Percentiles rank a stretch among this genome's conserved stretches.
Conservation (phyloP, 2,888 invertebrate species). For the Pardosa pseudoannulata region DNA sequence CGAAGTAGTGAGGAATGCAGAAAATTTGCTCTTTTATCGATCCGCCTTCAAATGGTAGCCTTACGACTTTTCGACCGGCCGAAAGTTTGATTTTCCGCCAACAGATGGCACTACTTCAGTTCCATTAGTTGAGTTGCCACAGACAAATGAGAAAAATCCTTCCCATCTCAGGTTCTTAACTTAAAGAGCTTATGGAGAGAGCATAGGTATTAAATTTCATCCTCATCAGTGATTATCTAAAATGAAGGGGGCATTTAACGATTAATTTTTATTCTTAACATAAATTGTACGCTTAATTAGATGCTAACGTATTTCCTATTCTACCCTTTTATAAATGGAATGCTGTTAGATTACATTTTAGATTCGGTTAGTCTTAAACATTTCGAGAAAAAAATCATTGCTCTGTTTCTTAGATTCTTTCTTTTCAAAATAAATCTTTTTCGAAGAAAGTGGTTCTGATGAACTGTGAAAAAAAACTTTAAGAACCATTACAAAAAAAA, state of each 20-base stretch:
- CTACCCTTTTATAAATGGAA: background rate
- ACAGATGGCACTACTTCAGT: slow-evolving; percentile 48
- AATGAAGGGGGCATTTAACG: slow-evolving; percentile 34
- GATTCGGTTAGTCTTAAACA: no score
- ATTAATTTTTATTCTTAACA: slow-evolving; percentile 67
- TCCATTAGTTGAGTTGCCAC: background rate
- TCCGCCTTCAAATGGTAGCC: background rate
- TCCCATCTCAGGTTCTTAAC: slow-evolving; percentile 30
- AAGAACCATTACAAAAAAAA: no score
- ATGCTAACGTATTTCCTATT: background rate
- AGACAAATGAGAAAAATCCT: slow-evolving; percentile 15
- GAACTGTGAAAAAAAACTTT: no score
- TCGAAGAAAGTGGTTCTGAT: no score
- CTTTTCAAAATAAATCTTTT: no score
- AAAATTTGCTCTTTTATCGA: slow-evolving; percentile 19
- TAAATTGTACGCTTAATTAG: slow-evolving; percentile 60
- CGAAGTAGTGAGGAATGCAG: background rate
- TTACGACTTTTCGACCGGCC: background rate
- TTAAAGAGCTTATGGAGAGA: slow-evolving; percentile 17
- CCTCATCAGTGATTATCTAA: slow-evolving; percentile 57
- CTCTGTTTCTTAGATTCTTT: no score
- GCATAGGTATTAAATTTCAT: slow-evolving; percentile 67
- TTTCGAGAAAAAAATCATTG: no score
- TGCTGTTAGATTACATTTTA: background rate
- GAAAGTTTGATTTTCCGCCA: slow-evolving; percentile 2